Evolutionary conservation across 1,140 invertebrate species (phyloP), one percentile per base, ranked within the genome.

Genomic region (Himalopsyche phryganea): DNA sequence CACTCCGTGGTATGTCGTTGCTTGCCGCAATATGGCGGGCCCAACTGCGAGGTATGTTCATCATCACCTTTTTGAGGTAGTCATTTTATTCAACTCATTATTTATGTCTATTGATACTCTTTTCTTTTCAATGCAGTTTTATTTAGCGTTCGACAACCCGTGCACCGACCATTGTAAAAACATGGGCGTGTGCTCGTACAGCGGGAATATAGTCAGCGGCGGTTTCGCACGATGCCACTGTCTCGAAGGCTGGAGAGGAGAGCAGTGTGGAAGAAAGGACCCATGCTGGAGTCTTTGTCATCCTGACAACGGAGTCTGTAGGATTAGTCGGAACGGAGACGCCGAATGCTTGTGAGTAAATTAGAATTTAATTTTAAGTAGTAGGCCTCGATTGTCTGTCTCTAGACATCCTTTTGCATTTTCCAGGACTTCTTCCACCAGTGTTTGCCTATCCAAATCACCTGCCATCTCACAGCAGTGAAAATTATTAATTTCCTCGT

Each of bases 131-230:
- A n/a, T n/a, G n/a, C n/a, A n/a, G n/a, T n/a, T n/a, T n/a, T 81
- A 81, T 55, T 71, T 82, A 5, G 74, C 78, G 1, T 72, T 78
- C 52, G 81, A 81, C 56, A 81, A 85, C 72, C 77, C 81, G 3
- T 89, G 87, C 67, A 67, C 71, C 1, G 71, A 73, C 44, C 73
- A 71, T 51, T 88, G 86, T 67, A 60, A 75, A 17, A 81, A 86
- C 61, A 75, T 77, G 19, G 81, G 77, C 0, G 70, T 82, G 40
- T 88, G 85, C 60, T 68, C 74, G 5, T 65, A 49, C 9, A 20
- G 1, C 17, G 14, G 13, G 18, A n/a, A n/a, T n/a, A n/a, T n/a
- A n/a, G n/a, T n/a, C n/a, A n/a, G n/a, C n/a, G 14, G 6, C 1
- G 71, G 68, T 11, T 50, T 60, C 15, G 59, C 81, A 28, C 74